phyloP scores from a whole-genome alignment of 2,113 vertebrate genomes.

The Cyanistes caeruleus region DNA sequence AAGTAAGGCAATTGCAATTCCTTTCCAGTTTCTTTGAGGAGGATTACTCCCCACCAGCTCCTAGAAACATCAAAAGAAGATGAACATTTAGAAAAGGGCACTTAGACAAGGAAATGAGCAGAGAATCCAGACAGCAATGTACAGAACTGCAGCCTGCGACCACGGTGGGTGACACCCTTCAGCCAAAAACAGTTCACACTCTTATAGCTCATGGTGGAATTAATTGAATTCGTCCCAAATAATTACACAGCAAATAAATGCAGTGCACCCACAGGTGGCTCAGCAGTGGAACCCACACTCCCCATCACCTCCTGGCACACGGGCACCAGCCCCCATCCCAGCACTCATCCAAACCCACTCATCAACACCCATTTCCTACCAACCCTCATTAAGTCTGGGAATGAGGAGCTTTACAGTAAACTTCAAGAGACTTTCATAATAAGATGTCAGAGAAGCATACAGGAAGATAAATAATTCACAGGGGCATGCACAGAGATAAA shows the following conservation, averaged over 20 bases:
- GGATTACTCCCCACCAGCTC: slow-evolving; percentile 98
- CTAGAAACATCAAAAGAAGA: slow-evolving; percentile 74
- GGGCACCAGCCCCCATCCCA: neutral
- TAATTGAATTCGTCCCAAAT: neutral
- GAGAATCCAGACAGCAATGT: neutral
- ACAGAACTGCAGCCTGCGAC: neutral
- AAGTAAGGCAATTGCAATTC: slow-evolving; percentile 96
- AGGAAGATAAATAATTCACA: slow-evolving; percentile 49
- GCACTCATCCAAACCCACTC: neutral
- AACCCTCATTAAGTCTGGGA: neutral
- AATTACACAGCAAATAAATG: neutral
- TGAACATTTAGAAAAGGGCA: neutral
- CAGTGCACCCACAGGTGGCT: neutral
- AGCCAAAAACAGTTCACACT: neutral
- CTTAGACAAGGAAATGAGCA: neutral
- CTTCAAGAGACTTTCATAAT: neutral
- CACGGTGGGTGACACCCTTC: fast-evolving
- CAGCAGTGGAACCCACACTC: neutral
- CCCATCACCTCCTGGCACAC: neutral
- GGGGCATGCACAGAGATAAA: neutral
- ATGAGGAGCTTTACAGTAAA: neutral
- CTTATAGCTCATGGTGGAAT: neutral
- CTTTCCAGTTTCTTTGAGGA: slow-evolving; percentile 99
- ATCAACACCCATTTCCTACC: neutral
- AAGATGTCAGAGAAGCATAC: neutral